Conservation (phyloP, 2,113 vertebrate genomes). For the Pachycephala philippinensis region DNA sequence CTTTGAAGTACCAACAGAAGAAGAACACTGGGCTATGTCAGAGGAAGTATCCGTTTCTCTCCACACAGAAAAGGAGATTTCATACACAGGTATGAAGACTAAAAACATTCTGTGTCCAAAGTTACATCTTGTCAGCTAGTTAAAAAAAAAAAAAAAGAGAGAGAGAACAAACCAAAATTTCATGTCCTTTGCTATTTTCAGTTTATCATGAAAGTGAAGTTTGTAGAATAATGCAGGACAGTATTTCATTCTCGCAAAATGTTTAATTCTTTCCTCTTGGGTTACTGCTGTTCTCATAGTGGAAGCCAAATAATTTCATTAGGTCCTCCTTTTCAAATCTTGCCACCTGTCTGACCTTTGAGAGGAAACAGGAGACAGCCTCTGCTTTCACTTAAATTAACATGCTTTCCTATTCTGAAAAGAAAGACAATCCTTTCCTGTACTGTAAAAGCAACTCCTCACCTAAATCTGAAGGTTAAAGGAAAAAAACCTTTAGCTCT, state of each 20-base stretch:
- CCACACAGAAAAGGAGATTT: slow-evolving; percentile 72
- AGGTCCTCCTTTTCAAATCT: background rate
- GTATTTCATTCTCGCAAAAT: background rate
- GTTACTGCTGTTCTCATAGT: background rate
- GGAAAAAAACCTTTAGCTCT: background rate
- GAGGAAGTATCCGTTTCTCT: slow-evolving; percentile 73
- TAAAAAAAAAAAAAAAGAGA: background rate
- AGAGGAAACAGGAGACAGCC: background rate
- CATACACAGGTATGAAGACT: slow-evolving; percentile 74
- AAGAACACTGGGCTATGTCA: slow-evolving; percentile 70
- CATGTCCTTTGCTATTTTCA: background rate
- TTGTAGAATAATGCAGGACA: background rate
- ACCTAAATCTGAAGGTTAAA: background rate
- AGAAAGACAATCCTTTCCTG: background rate
- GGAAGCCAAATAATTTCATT: background rate
- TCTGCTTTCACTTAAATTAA: background rate
- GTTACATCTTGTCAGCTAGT: background rate
- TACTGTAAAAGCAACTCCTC: background rate
- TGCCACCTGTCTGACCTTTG: background rate
- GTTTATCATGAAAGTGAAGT: background rate
- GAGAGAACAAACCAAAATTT: background rate
- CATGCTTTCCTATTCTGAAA: background rate
- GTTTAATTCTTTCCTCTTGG: background rate
- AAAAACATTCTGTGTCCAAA: background rate
- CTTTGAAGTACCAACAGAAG: slow-evolving; percentile 65